These are phyloP conservation scores for Mycogona germanica DNA, from an alignment of 2,888 invertebrate genomes.

Conservation along the genomic window DNA sequence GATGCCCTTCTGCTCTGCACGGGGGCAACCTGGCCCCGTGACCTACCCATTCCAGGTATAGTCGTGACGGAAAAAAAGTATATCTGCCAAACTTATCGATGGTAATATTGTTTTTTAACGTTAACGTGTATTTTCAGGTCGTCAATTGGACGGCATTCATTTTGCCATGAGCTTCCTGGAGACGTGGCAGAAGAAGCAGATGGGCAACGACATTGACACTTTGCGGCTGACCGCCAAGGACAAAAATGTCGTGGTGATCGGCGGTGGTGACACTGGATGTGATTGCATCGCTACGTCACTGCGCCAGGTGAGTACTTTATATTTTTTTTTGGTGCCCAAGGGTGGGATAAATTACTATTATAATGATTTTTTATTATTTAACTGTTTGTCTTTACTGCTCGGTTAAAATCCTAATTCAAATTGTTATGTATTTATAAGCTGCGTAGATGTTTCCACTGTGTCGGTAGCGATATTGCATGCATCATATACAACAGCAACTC, in stretches of 20 bases:
- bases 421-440: too few species aligned
- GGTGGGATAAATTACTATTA: not conserved
- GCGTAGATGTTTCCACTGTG: too few species aligned
- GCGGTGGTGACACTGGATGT: constrained; percentile 76
- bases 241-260: constrained; percentile 88
- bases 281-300: constrained; percentile 98
- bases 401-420: too few species aligned
- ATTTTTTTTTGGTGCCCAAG: not conserved
- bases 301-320: constrained; percentile 47
- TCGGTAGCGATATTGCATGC: too few species aligned
- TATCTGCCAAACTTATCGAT: not conserved
- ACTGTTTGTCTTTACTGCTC: not conserved
- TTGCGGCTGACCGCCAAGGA: constrained; percentile 65
- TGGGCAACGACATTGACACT: constrained; percentile 43
- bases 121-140: constrained; percentile 48
- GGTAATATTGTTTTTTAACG: not conserved
- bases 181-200: constrained; percentile 89
- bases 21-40: constrained; percentile 95
- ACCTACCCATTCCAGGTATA: constrained; percentile 45
- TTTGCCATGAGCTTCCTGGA: constrained; percentile 98
- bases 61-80: not conserved
- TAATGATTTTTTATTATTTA: not conserved
- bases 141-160: constrained; percentile 83
- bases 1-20: constrained; percentile 82
- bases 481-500: too few species aligned